A percentile compares a stretch with the other conserved stretches of the same genome.
These are phyloP conservation scores for Branchipolynoe longqiensis DNA, from an alignment of 2,888 invertebrate genomes.

Conservation along the genomic window DNA sequence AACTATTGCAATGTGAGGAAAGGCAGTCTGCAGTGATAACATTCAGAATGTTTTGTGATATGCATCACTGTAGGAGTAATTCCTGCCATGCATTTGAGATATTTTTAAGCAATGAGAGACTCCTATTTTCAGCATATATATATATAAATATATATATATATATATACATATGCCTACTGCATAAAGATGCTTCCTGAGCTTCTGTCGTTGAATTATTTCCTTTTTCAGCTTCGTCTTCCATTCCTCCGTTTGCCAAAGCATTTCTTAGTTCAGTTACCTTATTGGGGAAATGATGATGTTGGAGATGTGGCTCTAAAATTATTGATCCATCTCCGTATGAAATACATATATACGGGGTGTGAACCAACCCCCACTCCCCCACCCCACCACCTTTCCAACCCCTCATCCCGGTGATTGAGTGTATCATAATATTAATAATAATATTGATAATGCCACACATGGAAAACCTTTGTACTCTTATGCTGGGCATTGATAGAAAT, in stretches of 20 bases:
- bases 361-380: no score
- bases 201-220: conserved; percentile 21
- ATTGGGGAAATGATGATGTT: conserved; percentile 31
- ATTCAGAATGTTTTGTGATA: conserved; percentile 28
- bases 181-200: conserved; percentile 10
- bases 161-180: no score
- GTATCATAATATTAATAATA: background rate
- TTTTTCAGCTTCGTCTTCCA: conserved; percentile 43
- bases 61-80: background rate
- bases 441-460: background rate
- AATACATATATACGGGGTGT: no score
- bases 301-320: conserved; percentile 12
- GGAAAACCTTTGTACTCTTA: no score
- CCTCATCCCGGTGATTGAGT: no score
- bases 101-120: background rate
- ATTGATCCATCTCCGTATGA: background rate
- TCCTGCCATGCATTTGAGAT: conserved; percentile 28
- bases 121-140: background rate
- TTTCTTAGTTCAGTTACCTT: conserved; percentile 40
- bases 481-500: no score
- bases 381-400: no score
- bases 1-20: background rate
- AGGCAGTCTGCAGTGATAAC: background rate
- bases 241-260: conserved; percentile 50
- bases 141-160: no score